Evolutionary conservation across 2,113 vertebrate genomes (phyloP), one percentile per base, ranked within the genome.

Genomic region (Nerophis lumbriciformis): DNA sequence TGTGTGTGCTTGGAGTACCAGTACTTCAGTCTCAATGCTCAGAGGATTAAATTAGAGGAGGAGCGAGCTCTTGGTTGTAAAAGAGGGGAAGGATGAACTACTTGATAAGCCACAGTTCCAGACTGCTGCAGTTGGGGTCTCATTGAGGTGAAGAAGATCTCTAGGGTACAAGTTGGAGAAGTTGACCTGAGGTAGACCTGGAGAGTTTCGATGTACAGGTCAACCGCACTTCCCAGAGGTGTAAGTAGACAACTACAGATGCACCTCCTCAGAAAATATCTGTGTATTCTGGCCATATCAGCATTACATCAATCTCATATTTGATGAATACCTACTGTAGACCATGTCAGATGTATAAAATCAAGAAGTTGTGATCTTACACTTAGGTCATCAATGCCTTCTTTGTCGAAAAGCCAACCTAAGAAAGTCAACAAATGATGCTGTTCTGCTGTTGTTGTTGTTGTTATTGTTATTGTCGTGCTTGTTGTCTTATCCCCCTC

Each of bases 31-130:
- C 65, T 80, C 60, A 80, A 84, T 83, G 69, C 85, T 85, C 84
- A 16, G 70, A 77, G 80, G 86, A 88, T 76, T 85, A 85, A 87
- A 88, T 87, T 86, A 89, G 69, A 76, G 65, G 52, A 66, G 64
- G 63, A 76, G 62, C 57, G 55, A 68, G 49, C 67, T 52, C 71
- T 73, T 37, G 59, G 68, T 59, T 70, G 52, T 61, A 63, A 74
- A 28, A 53, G 49, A 77, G 66, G 55, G 58, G 54, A 70, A 67
- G 71, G 70, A 61, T 66, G 67, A 47, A 77, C 63, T 58, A 47
- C 66, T 79, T 63, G 62, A 63, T 56, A 69, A 72, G 82, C 82
- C 75, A 73, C 63, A 72, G 59, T 63, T 71, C 63, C 49, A 65
- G 67, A 69, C 72, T 79, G 64, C 52, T 71, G 75, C 69, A 59